Conservation (phyloP, 2,888 invertebrate species). For the Mythimna vitellina region DNA sequence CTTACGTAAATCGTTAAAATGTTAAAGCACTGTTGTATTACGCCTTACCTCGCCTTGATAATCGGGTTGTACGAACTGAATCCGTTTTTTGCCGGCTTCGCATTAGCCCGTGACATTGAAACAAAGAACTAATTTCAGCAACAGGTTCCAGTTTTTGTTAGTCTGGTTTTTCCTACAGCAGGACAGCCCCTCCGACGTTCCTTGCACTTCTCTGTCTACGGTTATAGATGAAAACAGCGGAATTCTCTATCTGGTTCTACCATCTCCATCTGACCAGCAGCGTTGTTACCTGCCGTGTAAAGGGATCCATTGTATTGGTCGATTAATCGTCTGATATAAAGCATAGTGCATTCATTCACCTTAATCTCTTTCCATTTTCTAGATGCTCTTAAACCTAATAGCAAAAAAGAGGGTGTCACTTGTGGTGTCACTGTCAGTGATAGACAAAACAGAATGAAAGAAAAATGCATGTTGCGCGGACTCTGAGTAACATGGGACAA, state of each 20-base stretch:
- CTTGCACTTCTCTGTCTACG: no score
- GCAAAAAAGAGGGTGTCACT: no score
- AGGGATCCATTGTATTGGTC: no score
- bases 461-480: not conserved
- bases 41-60: constrained; percentile 66
- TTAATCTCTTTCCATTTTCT: no score
- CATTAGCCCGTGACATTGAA: constrained; percentile 50
- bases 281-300: no score
- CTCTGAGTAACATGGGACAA: not conserved
- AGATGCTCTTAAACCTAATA: no score
- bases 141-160: not conserved
- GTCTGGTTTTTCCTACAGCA: not conserved
- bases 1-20: constrained; percentile 81
- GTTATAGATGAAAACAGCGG: no score
- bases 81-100: constrained; percentile 34
- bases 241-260: no score
- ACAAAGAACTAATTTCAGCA: constrained; percentile 27
- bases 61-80: constrained; percentile 32
- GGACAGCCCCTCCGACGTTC: not conserved
- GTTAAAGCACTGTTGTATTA: constrained; percentile 66
- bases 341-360: no score
- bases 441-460: not conserved
- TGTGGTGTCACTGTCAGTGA: not conserved
- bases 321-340: no score
- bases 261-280: no score